Conservation (phyloP, 92 coral and sea anemone species). For the Meandrina meandrites region DNA sequence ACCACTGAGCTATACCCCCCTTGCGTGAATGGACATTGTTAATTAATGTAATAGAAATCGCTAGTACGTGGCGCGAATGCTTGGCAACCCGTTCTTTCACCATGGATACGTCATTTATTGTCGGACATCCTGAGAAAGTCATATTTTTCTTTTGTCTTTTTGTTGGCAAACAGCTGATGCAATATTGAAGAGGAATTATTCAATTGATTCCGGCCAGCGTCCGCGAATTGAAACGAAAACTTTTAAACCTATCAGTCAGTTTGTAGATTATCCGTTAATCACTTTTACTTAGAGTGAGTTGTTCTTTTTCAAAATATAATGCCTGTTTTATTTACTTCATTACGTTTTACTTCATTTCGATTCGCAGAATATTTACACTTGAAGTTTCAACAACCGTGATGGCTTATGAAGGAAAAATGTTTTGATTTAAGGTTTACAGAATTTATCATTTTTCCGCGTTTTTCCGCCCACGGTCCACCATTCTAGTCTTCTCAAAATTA, state of each 20-base stretch:
- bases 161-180: background rate
- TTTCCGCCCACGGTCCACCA: too few relatives aligned
- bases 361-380: too few relatives aligned
- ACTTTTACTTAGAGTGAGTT: background rate
- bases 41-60: background rate
- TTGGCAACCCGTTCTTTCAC: background rate
- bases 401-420: background rate
- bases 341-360: too few relatives aligned
- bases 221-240: background rate
- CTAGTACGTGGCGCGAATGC: slow-evolving; percentile 20
- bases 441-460: too few relatives aligned
- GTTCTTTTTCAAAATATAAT: too few relatives aligned
- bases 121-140: too few relatives aligned
- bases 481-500: too few relatives aligned
- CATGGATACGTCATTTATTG: background rate
- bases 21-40: background rate
- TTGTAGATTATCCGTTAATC: background rate
- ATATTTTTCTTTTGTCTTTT: background rate
- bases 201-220: background rate
- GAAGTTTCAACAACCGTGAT: too few relatives aligned
- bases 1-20: slow-evolving; percentile 72
- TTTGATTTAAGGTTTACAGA: too few relatives aligned
- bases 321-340: too few relatives aligned
- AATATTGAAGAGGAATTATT: background rate
- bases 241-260: background rate